These are phyloP conservation scores for Asarcornis scutulata DNA, from an alignment of 2,113 vertebrate genomes.

Conservation along the genomic window DNA sequence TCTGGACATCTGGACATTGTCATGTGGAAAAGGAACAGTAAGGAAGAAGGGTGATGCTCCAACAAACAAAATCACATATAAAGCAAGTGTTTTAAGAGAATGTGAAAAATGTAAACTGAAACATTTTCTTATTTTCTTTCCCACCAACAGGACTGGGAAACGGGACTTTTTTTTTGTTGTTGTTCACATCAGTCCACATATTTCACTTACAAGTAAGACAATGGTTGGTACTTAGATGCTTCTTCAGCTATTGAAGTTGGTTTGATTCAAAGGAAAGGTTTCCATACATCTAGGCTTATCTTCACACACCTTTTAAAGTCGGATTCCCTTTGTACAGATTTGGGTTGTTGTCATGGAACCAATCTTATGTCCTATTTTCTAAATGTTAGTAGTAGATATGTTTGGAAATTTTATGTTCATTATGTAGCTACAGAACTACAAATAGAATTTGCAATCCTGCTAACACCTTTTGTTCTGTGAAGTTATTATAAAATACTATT, in stretches of 20 bases:
- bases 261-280: not conserved
- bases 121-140: not conserved
- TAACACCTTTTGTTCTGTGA: not conserved
- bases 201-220: not conserved
- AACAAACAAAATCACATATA: not conserved
- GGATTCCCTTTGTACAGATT: not conserved
- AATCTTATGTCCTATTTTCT: not conserved
- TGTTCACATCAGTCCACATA: not conserved
- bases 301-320: not conserved
- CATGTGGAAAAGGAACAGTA: not conserved
- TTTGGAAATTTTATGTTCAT: not conserved
- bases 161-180: not conserved
- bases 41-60: not conserved
- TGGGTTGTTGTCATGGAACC: not conserved
- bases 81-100: not conserved
- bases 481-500: not conserved
- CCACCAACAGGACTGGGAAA: not conserved
- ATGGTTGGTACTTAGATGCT: not conserved
- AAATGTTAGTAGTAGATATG: not conserved
- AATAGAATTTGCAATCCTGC: not conserved
- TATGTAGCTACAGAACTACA: not conserved
- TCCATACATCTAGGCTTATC: not conserved
- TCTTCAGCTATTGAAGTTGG: not conserved
- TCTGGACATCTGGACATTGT: not conserved
- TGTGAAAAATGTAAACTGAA: not conserved